phyloP scores from a whole-genome alignment of 2,888 invertebrate species.

The Aelia acuminata region DNA sequence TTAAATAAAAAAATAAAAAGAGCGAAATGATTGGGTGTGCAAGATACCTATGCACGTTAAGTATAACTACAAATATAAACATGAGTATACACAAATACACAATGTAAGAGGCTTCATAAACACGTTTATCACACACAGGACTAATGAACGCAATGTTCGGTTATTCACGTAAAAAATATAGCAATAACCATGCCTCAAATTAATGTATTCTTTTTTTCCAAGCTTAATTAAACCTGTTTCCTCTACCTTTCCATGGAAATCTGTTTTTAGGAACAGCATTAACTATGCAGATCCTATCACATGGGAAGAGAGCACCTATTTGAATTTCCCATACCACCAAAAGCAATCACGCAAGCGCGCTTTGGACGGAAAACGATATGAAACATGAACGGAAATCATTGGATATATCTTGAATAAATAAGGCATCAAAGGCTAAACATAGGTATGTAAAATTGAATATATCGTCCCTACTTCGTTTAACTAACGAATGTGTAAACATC shows the following conservation, averaged over 20 bases:
- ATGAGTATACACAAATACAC: no score
- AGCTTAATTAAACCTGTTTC: background rate
- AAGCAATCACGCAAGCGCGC: background rate
- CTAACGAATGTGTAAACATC: no score
- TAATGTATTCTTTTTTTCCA: background rate
- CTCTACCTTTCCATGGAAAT: background rate
- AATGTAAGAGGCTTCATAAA: no score
- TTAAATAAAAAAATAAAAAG: no score
- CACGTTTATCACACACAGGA: background rate
- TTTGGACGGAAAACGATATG: background rate
- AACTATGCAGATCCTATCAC: background rate
- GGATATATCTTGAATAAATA: no score
- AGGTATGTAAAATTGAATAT: no score
- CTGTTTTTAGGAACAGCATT: conserved; percentile 24
- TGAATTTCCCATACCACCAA: background rate
- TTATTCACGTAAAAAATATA: background rate
- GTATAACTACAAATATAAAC: no score
- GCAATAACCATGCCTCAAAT: background rate
- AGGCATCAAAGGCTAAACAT: no score
- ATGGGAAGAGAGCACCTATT: background rate
- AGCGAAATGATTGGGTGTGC: no score
- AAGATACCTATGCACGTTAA: no score
- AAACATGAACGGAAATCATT: no score
- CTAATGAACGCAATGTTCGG: background rate
- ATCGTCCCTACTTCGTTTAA: no score